A percentile compares a stretch with the other conserved stretches of the same genome.
Conservation (phyloP, 2,113 vertebrate genomes). For the Irena cyanogastra region DNA sequence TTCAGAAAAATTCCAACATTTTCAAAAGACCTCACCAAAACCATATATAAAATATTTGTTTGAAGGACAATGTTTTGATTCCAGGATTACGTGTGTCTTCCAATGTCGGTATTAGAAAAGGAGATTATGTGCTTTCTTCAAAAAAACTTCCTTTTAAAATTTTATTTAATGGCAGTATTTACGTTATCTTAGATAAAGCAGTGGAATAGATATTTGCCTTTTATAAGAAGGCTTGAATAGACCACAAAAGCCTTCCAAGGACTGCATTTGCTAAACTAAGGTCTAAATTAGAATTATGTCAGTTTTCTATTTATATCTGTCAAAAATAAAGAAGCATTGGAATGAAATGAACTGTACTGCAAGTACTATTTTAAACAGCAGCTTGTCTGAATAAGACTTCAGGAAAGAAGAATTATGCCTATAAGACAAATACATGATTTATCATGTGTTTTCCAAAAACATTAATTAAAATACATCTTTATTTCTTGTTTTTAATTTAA, state of each 20-base stretch:
- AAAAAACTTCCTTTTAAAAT: neutral
- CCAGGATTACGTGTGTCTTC: neutral
- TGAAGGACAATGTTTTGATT: neutral
- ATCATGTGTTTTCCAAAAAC: rapidly evolving
- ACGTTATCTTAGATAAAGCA: neutral
- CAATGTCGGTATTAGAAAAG: neutral
- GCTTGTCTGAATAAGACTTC: neutral
- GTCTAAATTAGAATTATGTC: neutral
- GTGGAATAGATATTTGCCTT: neutral
- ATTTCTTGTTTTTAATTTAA: neutral
- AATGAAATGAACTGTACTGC: neutral
- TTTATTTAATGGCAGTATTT: neutral
- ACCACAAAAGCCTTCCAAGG: neutral
- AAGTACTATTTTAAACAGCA: neutral
- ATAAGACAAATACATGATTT: neutral
- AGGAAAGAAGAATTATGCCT: neutral
- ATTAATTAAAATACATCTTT: neutral
- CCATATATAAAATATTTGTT: neutral
- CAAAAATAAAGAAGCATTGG: neutral
- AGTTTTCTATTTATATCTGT: neutral
- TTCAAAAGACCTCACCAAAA: neutral
- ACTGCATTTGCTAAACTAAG: neutral
- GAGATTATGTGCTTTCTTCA: neutral
- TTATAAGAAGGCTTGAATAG: neutral
- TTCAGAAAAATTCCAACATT: neutral